Percentiles rank a stretch among this genome's conserved stretches.
Evolutionary conservation across 92 coral and sea anemone genomes (phyloP).

Genomic region (Phenganax stokvisi): DNA sequence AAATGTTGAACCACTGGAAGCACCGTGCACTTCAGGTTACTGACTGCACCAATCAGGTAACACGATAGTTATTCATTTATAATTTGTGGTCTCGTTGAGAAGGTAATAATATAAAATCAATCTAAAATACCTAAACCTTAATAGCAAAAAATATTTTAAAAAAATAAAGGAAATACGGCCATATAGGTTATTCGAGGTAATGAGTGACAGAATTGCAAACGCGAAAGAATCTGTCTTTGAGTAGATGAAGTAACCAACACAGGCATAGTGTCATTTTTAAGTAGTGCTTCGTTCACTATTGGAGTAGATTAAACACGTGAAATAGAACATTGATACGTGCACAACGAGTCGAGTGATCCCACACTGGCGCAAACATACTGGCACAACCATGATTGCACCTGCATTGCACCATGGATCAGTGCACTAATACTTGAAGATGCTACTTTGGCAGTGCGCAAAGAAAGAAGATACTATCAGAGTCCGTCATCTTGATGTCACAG

Average conservation of each 20-base stretch:
- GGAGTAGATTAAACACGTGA: not conserved
- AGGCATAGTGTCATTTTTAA: too few species aligned
- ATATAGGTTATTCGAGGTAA: too few species aligned
- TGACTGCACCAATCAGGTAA: not conserved
- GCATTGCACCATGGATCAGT: conserved; percentile 15
- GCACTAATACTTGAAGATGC: conserved; percentile 30
- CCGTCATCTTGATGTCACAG: not conserved
- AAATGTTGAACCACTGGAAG: not conserved
- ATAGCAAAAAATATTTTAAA: too few species aligned
- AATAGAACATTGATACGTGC: not conserved
- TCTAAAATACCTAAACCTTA: too few species aligned
- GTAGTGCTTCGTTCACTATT: not conserved
- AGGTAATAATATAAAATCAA: not conserved
- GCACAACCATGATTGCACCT: not conserved
- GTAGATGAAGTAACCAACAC: too few species aligned
- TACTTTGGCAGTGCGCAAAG: conserved; percentile 28
- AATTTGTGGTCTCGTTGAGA: not conserved
- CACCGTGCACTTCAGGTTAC: not conserved
- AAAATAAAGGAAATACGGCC: too few species aligned
- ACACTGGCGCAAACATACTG: not conserved
- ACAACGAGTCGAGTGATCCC: not conserved
- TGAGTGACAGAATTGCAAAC: too few species aligned
- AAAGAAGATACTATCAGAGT: conserved; percentile 17
- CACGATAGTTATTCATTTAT: not conserved
- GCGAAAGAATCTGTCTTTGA: too few species aligned